Base-by-base conservation (phyloP, 2,888 invertebrate genomes). In the Parthenolecanium corni region DNA sequence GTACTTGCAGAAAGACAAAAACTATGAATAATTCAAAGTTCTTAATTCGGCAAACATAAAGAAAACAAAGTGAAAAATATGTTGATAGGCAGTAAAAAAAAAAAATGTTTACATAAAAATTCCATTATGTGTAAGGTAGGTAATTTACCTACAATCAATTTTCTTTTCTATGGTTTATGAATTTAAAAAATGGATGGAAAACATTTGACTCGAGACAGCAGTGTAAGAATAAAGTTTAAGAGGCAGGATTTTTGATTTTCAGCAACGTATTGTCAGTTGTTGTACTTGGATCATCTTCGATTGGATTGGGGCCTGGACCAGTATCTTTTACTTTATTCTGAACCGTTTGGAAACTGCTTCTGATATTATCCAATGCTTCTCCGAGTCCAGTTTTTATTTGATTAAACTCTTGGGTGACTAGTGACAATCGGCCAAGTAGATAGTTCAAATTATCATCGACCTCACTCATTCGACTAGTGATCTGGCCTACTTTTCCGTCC, bases 361-460 rank as follows among this genome's bases (percentile, higher is more conserved):
- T 81, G 58, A 86, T 80, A 68, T 84, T 80, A 67, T 85, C 83
- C 61, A 90, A 72, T 0, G 87, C 85, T 14, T 81, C 79, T 0
- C 85, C 84, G 0, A 91, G 76, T 0, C 86, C 87, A 0, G 77
- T 75, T 72, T 89, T 88, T 67, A 91, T 88, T 70, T 82, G 81
- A 70, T 84, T 84, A 74, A 91, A 91, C 73, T 92, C 90, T 68
- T 87, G 86, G 1, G 88, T 86, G 36, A 89, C 86, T 6, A 91
- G 75, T 0, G 86, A 84, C 64, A 91, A 74, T 63, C 85, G 78
- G 5, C 90, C 90, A 65, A 91, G 74, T 51, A 89, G 77, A 71
- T 82, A 89, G 74, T 92, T 91, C 65, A 92, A 76, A 73, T 91
- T 87, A 58, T 83, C 83, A 67, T 87, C 86, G 25, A 91, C 84